A percentile compares a stretch with the other conserved stretches of the same genome.
Conservation (phyloP, 2,888 invertebrate species). For the Mylabris sibirica region DNA sequence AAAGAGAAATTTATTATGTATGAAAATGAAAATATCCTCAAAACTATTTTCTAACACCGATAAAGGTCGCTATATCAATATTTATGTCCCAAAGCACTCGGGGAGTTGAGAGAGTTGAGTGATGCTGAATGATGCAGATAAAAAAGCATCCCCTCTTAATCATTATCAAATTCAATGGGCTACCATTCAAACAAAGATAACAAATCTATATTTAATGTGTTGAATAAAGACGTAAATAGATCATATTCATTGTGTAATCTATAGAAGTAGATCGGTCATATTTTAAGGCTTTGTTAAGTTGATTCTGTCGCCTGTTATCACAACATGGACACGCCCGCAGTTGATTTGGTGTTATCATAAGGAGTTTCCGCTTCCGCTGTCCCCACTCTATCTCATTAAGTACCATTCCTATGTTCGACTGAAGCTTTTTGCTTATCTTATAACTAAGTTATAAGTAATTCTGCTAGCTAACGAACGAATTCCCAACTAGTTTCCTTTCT, state of each 20-base stretch:
- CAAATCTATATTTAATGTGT: neutral
- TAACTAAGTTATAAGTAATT: too few relatives aligned
- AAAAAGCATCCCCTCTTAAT: constrained; percentile 10
- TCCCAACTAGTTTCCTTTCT: neutral
- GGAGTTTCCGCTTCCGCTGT: neutral
- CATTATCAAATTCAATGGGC: constrained; percentile 25
- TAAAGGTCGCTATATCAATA: constrained; percentile 27
- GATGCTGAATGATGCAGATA: too few relatives aligned
- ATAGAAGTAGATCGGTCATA: neutral
- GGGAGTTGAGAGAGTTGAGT: constrained; percentile 16
- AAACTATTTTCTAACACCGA: constrained; percentile 22
- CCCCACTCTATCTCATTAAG: neutral
- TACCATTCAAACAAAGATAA: constrained; percentile 2
- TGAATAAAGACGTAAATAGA: neutral
- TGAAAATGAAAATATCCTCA: constrained; percentile 1
- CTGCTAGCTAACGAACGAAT: neutral
- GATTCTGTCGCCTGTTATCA: too few relatives aligned
- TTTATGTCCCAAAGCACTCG: constrained; percentile 23
- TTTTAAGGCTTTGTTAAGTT: neutral
- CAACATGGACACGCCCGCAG: too few relatives aligned
- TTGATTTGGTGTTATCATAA: neutral
- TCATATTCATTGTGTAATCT: neutral
- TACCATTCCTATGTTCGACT: neutral
- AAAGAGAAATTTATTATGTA: too few relatives aligned
- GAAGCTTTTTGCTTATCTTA: too few relatives aligned